These are phyloP conservation scores for Dolichoris vasculosae DNA, from an alignment of 1,140 invertebrate genomes.

Conservation along the genomic window DNA sequence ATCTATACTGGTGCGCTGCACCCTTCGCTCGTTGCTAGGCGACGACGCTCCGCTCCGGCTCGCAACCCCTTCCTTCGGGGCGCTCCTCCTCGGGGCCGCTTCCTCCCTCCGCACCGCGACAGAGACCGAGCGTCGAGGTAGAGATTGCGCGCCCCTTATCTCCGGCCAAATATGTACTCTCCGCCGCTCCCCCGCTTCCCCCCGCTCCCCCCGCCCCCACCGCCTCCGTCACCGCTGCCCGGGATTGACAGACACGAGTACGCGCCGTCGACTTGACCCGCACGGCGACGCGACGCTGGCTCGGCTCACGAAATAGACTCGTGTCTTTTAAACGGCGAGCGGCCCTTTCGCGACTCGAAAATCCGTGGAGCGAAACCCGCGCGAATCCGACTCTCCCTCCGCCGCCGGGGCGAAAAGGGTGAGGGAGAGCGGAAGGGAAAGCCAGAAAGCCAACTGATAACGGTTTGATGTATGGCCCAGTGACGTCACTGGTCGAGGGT, in stretches of 20 bases:
- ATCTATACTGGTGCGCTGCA: conserved; percentile 62
- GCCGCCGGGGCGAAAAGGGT: background rate
- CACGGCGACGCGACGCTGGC: background rate
- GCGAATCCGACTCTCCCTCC: background rate
- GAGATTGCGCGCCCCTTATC: conserved; percentile 31
- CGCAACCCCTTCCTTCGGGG: conserved; percentile 32
- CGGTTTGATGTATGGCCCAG: conserved; percentile 60
- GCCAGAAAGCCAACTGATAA: conserved; percentile 53
- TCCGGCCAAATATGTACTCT: background rate
- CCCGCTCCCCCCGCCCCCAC: background rate
- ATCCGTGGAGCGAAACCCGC: background rate
- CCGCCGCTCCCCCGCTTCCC: no score
- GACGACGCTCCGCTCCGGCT: conserved; percentile 40
- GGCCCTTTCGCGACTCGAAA: background rate
- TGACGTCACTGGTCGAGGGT: conserved; percentile 64
- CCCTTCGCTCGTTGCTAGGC: conserved; percentile 59
- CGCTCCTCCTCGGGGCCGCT: conserved; percentile 40
- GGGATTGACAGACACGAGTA: background rate
- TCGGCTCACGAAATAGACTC: no score
- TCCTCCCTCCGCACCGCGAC: conserved; percentile 13
- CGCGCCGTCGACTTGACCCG: background rate
- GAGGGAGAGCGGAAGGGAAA: conserved; percentile 21
- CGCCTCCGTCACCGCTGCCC: background rate
- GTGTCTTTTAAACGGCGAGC: background rate
- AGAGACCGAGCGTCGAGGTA: background rate